Conservation (phyloP, 1,140 invertebrate species). For the Danaus plexippus region DNA sequence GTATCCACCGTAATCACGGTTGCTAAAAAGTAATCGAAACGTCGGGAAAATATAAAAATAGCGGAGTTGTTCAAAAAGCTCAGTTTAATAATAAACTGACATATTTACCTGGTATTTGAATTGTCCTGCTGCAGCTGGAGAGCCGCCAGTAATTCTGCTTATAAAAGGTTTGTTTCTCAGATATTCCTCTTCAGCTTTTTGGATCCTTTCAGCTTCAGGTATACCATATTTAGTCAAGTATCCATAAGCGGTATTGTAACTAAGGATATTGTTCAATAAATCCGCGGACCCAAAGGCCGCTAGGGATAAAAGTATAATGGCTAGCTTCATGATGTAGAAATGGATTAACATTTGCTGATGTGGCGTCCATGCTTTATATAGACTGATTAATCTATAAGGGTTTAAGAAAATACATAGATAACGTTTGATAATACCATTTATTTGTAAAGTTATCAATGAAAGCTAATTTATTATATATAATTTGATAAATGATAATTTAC, state of each 20-base stretch:
- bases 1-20: no score
- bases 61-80: no score
- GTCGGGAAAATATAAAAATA: no score
- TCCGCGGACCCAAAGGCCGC: constrained; percentile 18
- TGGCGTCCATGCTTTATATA: no score
- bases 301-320: constrained; percentile 17
- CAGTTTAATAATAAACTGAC: no score
- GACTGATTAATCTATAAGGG: no score
- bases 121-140: constrained; percentile 11
- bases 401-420: no score
- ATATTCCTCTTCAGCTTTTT: constrained; percentile 35
- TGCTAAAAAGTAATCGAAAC: no score
- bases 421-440: no score
- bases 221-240: constrained; percentile 38
- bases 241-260: constrained; percentile 25
- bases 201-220: constrained; percentile 37
- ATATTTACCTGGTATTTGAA: constrained; percentile 20
- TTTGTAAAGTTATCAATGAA: no score
- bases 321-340: constrained; percentile 19
- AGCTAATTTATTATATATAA: no score
- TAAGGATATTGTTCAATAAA: constrained; percentile 3
- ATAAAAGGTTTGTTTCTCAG: constrained; percentile 5
- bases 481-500: no score
- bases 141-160: constrained; percentile 12
- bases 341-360: background rate